Conservation (phyloP, 2,113 vertebrate genomes). For the Sylvia atricapilla region DNA sequence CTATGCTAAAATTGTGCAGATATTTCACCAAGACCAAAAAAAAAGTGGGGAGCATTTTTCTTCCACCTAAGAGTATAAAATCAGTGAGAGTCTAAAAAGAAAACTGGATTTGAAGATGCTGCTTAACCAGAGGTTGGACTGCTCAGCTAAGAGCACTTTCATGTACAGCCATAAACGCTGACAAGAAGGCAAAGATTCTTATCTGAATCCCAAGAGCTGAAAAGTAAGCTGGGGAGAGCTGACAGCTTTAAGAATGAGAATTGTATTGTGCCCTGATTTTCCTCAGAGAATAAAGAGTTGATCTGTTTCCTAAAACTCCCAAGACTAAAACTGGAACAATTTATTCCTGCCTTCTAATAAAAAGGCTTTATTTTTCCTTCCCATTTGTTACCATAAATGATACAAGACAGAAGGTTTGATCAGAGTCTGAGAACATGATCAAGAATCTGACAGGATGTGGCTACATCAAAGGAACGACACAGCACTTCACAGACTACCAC, state of each 20-base stretch:
- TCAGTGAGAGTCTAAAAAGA: neutral
- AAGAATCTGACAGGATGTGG: constrained; percentile 21
- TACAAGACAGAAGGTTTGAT: constrained; percentile 35
- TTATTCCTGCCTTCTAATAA: neutral
- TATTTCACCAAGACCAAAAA: neutral
- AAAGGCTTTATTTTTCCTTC: constrained; percentile 12
- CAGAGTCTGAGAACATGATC: constrained; percentile 24
- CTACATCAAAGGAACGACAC: constrained; percentile 1
- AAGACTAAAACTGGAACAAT: neutral
- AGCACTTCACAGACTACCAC: neutral
- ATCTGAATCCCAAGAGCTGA: neutral
- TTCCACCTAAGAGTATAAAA: neutral
- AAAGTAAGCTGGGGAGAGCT: neutral
- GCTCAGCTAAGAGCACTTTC: neutral
- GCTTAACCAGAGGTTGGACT: neutral
- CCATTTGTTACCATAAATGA: constrained; percentile 27
- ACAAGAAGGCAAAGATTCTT: neutral
- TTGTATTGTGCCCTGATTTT: neutral
- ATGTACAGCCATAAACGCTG: neutral
- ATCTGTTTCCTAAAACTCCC: neutral
- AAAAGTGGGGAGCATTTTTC: neutral
- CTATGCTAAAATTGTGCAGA: neutral
- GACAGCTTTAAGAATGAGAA: neutral
- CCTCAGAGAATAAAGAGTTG: neutral
- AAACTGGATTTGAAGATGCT: neutral